Percentiles rank a stretch among this genome's conserved stretches.
phyloP scores from a whole-genome alignment of 2,797 vertebrate species.

The Acanthornis magna region DNA sequence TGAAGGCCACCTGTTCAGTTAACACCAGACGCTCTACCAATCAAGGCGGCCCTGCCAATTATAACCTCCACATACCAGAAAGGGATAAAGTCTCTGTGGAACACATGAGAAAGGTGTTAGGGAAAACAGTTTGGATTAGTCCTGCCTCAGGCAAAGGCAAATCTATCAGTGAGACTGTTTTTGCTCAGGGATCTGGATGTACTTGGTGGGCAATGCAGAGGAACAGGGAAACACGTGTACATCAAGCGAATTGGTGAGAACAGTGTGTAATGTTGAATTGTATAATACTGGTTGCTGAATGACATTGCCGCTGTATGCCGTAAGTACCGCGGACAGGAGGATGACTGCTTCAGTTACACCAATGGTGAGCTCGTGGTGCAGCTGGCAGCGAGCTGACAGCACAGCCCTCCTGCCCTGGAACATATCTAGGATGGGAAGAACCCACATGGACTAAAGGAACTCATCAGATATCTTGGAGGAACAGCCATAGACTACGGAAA shows the following conservation, averaged over 20 bases:
- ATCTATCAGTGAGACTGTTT: background rate
- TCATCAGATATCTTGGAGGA: background rate
- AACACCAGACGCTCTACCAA: background rate
- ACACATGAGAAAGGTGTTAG: background rate
- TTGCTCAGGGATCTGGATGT: too few species aligned
- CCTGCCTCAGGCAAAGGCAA: background rate
- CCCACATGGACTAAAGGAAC: background rate
- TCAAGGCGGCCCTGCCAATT: rapidly evolving
- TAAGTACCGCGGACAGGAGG: background rate
- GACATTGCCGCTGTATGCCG: too few species aligned
- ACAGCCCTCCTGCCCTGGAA: background rate
- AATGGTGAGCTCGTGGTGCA: rapidly evolving
- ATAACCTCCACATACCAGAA: background rate
- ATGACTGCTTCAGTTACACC: background rate
- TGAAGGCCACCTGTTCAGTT: background rate
- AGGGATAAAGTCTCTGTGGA: too few species aligned
- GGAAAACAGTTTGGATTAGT: background rate
- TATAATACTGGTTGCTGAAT: background rate
- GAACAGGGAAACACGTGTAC: background rate
- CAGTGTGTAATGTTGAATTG: too few species aligned
- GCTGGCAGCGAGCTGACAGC: background rate
- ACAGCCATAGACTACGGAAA: background rate
- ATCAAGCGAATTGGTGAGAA: background rate
- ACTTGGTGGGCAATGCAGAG: background rate
- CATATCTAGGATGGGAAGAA: background rate